These are phyloP conservation scores for Rhabdornis inornatus DNA, from an alignment of 2,113 vertebrate genomes.

Conservation along the genomic window DNA sequence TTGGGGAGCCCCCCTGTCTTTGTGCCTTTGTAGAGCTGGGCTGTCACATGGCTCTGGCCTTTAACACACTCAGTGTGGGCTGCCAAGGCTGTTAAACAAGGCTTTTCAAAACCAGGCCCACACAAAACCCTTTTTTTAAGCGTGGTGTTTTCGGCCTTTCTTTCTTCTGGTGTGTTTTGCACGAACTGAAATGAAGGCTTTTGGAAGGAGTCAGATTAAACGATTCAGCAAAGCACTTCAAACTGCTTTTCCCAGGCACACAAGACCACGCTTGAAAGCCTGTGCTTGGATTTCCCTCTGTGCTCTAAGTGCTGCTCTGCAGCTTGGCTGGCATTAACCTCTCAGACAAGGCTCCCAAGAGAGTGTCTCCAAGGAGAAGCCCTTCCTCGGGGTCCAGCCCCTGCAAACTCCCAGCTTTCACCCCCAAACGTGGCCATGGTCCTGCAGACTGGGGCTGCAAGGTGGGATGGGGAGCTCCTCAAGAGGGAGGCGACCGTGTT, in stretches of 20 bases:
- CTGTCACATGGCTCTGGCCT: background rate
- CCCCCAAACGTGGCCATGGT: fast-evolving
- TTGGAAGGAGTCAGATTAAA: background rate
- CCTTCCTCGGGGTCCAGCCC: background rate
- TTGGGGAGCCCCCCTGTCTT: background rate
- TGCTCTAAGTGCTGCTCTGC: background rate
- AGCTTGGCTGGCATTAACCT: background rate
- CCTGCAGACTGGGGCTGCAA: fast-evolving
- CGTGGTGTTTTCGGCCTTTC: background rate
- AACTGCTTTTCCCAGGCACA: background rate
- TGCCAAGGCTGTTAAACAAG: background rate
- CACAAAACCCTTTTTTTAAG: background rate
- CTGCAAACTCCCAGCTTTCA: background rate
- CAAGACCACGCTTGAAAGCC: background rate
- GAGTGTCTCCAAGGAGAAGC: background rate
- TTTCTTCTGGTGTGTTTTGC: background rate
- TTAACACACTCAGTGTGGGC: background rate
- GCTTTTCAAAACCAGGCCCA: background rate
- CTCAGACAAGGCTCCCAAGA: background rate
- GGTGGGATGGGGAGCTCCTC: background rate
- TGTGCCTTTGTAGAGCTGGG: background rate
- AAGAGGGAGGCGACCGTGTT: fast-evolving
- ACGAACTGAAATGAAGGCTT: slow-evolving; percentile 6
- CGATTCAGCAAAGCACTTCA: slow-evolving; percentile 19
- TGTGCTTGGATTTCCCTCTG: background rate